A percentile compares a stretch with the other conserved stretches of the same genome.
Evolutionary conservation across 1,140 invertebrate genomes (phyloP).

Genomic region (Calliopsis andreniformis): DNA sequence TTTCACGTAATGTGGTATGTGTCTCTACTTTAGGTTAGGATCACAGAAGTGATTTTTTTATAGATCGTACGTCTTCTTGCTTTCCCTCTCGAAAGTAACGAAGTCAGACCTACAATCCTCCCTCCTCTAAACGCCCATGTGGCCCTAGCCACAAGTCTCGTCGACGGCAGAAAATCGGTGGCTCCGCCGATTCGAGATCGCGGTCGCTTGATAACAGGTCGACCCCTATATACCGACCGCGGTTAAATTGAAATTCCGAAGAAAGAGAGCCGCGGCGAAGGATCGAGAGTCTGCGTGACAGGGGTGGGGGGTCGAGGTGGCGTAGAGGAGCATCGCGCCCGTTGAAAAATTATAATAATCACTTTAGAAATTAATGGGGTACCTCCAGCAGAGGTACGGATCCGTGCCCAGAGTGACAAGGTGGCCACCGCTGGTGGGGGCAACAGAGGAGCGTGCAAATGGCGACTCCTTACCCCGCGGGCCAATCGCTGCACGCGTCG

Average conservation of each 20-base stretch:
- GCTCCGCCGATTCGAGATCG: slow-evolving; percentile 31
- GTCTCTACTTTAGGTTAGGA: no score
- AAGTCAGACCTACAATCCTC: no score
- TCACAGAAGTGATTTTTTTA: no score
- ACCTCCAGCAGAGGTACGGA: slow-evolving; percentile 43
- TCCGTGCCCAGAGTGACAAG: slow-evolving; percentile 36
- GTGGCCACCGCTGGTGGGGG: slow-evolving; percentile 48
- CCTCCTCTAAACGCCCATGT: no score
- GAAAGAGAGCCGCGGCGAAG: slow-evolving; percentile 30
- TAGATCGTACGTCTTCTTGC: no score
- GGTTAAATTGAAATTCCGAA: slow-evolving; percentile 60
- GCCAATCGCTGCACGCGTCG: slow-evolving; percentile 64
- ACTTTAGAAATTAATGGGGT: slow-evolving; percentile 77
- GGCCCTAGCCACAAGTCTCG: no score
- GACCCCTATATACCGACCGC: slow-evolving; percentile 19
- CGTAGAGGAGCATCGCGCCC: slow-evolving; percentile 38
- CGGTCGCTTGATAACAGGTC: slow-evolving; percentile 49
- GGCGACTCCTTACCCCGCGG: slow-evolving; percentile 46
- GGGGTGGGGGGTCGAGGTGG: slow-evolving; percentile 6
- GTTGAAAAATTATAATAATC: slow-evolving; percentile 76
- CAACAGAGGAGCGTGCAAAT: slow-evolving; percentile 68
- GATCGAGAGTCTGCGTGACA: background rate
- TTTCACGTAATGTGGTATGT: no score
- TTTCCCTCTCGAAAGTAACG: no score
- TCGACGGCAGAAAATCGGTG: slow-evolving; percentile 45